A percentile compares a stretch with the other conserved stretches of the same genome.
Evolutionary conservation across 2,888 invertebrate genomes (phyloP).

Genomic region (Drosophila pseudotakahashii): DNA sequence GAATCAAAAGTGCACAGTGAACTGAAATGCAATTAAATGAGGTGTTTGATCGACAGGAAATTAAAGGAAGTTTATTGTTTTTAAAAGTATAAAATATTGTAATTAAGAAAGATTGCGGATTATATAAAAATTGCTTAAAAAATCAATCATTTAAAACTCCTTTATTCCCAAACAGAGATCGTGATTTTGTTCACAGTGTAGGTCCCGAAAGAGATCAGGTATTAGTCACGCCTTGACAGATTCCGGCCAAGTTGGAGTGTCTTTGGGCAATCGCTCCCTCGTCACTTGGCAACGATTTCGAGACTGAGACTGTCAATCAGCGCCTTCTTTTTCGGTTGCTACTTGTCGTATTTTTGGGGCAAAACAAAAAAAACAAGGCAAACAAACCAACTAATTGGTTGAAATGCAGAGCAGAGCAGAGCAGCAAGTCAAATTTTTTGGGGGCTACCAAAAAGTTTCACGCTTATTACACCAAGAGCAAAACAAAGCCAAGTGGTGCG

Average conservation of each 20-base stretch:
- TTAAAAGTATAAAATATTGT: too few species aligned
- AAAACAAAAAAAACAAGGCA: conserved; percentile 50
- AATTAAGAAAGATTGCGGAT: too few species aligned
- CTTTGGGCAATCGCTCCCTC: conserved; percentile 51
- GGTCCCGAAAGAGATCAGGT: conserved; percentile 43
- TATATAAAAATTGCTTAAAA: too few species aligned
- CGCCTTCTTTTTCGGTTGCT: conserved; percentile 17
- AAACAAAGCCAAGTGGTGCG: conserved; percentile 45
- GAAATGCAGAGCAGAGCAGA: conserved; percentile 69
- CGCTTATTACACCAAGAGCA: conserved; percentile 71
- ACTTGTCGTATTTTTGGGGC: conserved; percentile 18
- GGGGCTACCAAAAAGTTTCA: conserved; percentile 70
- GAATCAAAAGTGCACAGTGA: conserved; percentile 6
- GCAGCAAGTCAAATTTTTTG: conserved; percentile 56
- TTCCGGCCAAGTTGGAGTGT: conserved; percentile 24
- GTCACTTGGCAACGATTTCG: conserved; percentile 63
- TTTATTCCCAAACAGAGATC: background rate
- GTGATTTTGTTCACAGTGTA: conserved; percentile 5
- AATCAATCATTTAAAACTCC: too few species aligned
- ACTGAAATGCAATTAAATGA: background rate
- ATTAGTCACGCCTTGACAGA: conserved; percentile 60
- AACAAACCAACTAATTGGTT: conserved; percentile 75
- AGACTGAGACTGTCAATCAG: conserved; percentile 74
- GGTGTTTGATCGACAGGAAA: background rate
- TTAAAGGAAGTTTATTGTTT: too few species aligned